phyloP scores from a whole-genome alignment of 2,797 vertebrate species.

The Platyrinchus mystaceus region DNA sequence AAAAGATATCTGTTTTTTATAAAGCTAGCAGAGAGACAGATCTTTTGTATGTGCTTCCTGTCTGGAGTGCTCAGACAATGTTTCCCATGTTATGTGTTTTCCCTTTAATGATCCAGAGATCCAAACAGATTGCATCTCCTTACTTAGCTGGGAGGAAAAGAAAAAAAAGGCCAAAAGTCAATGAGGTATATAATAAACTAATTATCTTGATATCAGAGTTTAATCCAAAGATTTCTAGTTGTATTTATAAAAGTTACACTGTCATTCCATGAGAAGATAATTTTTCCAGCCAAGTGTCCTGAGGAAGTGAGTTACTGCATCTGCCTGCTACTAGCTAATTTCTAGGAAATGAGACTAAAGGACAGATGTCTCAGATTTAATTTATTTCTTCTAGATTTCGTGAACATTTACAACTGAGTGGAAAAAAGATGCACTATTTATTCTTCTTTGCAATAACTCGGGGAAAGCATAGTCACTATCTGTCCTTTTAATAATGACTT shows the following conservation, averaged over 20 bases:
- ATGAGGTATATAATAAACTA: background rate
- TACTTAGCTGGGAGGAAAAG: background rate
- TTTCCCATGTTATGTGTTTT: background rate
- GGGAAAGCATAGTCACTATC: background rate
- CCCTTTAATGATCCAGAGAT: background rate
- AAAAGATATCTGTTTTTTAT: background rate
- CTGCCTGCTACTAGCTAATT: background rate
- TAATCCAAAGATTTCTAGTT: background rate
- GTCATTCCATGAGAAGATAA: background rate
- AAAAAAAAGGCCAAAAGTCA: background rate
- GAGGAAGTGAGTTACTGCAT: background rate
- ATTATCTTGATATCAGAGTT: background rate
- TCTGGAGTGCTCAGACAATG: background rate
- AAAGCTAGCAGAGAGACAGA: background rate
- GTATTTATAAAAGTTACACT: background rate
- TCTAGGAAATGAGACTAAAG: background rate
- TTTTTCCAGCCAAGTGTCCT: background rate
- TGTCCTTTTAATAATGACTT: background rate
- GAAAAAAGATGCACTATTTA: background rate
- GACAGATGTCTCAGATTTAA: background rate
- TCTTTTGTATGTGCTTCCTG: background rate
- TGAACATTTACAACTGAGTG: background rate
- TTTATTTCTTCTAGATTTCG: background rate
- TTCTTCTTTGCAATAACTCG: background rate
- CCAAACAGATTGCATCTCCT: background rate